phyloP scores from a whole-genome alignment of 2,113 vertebrate genomes.

The Crotalus horridus region DNA sequence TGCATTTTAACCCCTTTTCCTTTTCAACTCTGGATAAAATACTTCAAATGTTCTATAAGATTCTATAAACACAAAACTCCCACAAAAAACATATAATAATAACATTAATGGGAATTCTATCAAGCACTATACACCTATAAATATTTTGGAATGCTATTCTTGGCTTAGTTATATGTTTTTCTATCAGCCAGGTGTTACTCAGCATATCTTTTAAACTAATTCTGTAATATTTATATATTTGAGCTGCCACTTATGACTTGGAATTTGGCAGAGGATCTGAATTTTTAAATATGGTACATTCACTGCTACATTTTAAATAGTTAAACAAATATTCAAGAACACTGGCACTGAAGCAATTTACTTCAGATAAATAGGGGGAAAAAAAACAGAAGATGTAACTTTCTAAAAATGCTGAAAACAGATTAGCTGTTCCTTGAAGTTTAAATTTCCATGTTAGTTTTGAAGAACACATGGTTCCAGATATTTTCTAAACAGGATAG shows the following conservation, averaged over 20 bases:
- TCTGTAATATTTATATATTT: not conserved
- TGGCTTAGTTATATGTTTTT: not conserved
- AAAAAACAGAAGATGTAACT: not conserved
- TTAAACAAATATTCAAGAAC: not conserved
- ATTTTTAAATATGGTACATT: not conserved
- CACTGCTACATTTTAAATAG: not conserved
- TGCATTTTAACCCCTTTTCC: not conserved
- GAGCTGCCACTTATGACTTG: not conserved
- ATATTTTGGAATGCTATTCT: not conserved
- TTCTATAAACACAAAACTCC: not conserved
- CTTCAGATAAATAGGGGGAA: not conserved
- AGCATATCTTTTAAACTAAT: not conserved
- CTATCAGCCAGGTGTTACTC: not conserved
- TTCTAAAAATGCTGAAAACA: not conserved
- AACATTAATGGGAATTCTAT: not conserved
- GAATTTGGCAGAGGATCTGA: not conserved
- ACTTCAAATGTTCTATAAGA: not conserved
- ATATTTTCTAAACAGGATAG: conserved; percentile 20
- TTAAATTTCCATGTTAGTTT: conserved; percentile 10
- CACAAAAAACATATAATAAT: not conserved
- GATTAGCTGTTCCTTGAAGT: not conserved
- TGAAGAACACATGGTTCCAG: not conserved
- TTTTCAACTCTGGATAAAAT: not conserved
- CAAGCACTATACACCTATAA: not conserved
- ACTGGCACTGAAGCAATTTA: not conserved